A percentile compares a stretch with the other conserved stretches of the same genome.
These are phyloP conservation scores for Myopa testacea DNA, from an alignment of 2,888 invertebrate genomes.

Conservation along the genomic window DNA sequence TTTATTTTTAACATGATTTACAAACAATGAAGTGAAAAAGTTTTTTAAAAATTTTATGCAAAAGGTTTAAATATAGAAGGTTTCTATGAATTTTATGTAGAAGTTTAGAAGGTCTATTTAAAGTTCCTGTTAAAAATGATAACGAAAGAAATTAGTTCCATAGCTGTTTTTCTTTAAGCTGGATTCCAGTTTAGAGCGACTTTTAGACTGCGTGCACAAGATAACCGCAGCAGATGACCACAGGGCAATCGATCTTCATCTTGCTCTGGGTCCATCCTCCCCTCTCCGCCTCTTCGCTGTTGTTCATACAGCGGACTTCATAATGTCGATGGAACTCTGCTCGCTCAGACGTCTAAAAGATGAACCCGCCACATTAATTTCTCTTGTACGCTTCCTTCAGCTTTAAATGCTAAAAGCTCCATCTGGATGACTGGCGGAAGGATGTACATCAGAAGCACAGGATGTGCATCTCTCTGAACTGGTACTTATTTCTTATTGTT, in stretches of 20 bases:
- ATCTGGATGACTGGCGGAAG: slow-evolving; percentile 1
- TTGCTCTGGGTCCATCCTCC: not conserved
- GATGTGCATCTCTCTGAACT: not conserved
- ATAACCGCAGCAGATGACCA: too few species aligned
- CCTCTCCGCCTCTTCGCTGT: not conserved
- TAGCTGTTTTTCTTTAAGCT: too few species aligned
- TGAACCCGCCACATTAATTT: not conserved
- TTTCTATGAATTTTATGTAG: too few species aligned
- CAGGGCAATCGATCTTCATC: slow-evolving; percentile 1
- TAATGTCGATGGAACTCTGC: not conserved
- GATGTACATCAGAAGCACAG: not conserved
- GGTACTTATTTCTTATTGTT: not conserved
- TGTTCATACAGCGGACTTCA: not conserved
- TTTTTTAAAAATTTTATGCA: not conserved
- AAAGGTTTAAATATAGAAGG: too few species aligned
- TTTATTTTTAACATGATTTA: slow-evolving; percentile 5
- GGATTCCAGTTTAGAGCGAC: too few species aligned
- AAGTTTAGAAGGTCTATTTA: too few species aligned
- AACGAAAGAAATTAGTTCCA: too few species aligned
- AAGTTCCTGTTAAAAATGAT: too few species aligned
- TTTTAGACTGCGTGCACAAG: too few species aligned
- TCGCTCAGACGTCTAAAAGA: not conserved
- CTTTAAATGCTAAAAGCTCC: not conserved
- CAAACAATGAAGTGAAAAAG: not conserved
- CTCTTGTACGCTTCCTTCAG: not conserved